Percentiles rank a stretch among this genome's conserved stretches.
phyloP scores from a whole-genome alignment of 2,888 invertebrate genomes.

The Lumbricus terrestris region DNA sequence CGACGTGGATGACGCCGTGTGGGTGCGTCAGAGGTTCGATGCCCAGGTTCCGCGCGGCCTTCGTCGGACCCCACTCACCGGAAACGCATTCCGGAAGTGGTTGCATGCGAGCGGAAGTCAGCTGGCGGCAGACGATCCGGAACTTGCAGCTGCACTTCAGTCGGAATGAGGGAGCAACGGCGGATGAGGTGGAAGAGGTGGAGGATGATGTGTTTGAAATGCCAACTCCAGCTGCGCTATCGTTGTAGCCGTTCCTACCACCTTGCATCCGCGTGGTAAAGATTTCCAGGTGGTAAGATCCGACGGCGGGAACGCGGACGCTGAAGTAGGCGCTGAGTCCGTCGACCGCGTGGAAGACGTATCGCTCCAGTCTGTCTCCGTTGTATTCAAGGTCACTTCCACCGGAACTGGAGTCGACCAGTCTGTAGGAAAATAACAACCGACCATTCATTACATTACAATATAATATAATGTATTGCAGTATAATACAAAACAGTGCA shows the following conservation, averaged over 20 bases:
- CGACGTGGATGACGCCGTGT: constrained; percentile 72
- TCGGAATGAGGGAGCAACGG: constrained; percentile 54
- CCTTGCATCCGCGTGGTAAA: constrained; percentile 81
- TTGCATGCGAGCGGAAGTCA: constrained; percentile 89
- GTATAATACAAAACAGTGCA: background rate
- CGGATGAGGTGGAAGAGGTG: too few species aligned
- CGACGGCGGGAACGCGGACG: constrained; percentile 93
- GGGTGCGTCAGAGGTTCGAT: constrained; percentile 68
- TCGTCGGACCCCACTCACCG: constrained; percentile 98
- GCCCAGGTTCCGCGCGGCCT: constrained; percentile 85
- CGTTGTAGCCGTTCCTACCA: background rate
- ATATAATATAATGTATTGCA: background rate
- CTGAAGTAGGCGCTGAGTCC: constrained; percentile 70
- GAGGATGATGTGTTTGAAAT: constrained; percentile 44
- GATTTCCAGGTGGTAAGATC: constrained; percentile 90
- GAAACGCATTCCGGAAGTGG: constrained; percentile 94
- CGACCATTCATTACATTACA: background rate
- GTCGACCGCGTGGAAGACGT: constrained; percentile 89
- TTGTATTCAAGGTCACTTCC: constrained; percentile 72
- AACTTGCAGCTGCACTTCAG: constrained; percentile 70
- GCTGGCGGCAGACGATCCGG: constrained; percentile 66
- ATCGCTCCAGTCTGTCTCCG: constrained; percentile 89
- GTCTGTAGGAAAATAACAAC: background rate
- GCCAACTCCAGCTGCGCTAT: constrained; percentile 28
- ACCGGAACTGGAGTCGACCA: background rate